Conservation (phyloP, 2,888 invertebrate species). For the Mantis religiosa region DNA sequence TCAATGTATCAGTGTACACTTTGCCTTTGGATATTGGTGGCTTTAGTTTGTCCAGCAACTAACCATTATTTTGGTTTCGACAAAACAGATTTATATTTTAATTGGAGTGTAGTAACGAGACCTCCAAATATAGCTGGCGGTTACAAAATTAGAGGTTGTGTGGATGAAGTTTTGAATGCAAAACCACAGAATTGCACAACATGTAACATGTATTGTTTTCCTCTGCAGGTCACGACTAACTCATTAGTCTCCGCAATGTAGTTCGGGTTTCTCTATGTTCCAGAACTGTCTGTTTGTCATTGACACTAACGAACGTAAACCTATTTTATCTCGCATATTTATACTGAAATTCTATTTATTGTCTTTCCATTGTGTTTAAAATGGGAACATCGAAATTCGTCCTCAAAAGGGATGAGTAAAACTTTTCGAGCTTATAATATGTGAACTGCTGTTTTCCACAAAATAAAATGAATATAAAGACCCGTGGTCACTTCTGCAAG, state of each 20-base stretch:
- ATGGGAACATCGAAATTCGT: too few species aligned
- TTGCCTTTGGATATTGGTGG: neutral
- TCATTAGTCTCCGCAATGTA: neutral
- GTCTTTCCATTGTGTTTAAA: too few species aligned
- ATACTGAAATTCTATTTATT: too few species aligned
- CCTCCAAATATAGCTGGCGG: neutral
- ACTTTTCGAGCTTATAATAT: too few species aligned
- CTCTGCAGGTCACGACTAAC: neutral
- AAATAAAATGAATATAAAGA: too few species aligned
- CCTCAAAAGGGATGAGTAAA: too few species aligned
- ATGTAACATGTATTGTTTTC: neutral
- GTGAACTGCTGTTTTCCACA: too few species aligned
- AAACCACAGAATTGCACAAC: neutral
- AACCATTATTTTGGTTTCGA: neutral
- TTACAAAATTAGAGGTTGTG: neutral
- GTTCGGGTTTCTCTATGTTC: neutral
- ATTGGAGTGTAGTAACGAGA: neutral
- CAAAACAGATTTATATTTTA: neutral
- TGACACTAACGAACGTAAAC: neutral
- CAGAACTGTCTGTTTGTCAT: neutral
- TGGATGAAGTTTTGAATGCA: neutral
- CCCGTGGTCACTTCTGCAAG: too few species aligned
- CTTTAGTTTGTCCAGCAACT: neutral
- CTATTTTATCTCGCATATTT: neutral
- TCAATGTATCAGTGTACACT: neutral